These are phyloP conservation scores for Parauchenoglanis ngamensis DNA, from an alignment of 2,797 vertebrate genomes.

Conservation along the genomic window DNA sequence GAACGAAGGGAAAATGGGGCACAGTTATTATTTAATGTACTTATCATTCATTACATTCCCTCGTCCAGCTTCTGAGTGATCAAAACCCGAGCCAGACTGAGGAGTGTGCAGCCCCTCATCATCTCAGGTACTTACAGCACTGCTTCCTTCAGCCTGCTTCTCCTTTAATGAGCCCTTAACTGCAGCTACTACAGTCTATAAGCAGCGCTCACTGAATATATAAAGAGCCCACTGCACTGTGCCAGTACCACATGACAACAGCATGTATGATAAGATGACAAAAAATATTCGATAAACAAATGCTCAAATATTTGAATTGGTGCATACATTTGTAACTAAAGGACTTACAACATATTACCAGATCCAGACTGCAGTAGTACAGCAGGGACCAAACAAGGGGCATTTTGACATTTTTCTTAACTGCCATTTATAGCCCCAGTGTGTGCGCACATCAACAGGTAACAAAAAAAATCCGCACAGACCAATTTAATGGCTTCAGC, in stretches of 20 bases:
- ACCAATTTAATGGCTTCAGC: background rate
- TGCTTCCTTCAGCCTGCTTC: constrained; percentile 19
- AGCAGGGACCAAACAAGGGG: background rate
- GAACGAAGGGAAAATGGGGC: constrained; percentile 5
- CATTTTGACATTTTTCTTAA: background rate
- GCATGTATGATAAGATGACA: background rate
- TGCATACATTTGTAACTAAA: background rate
- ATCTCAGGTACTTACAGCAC: background rate
- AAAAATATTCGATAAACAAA: background rate
- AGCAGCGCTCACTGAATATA: background rate
- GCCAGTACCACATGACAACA: background rate
- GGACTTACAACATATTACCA: background rate
- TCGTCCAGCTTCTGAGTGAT: constrained; percentile 45
- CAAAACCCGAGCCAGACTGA: constrained; percentile 36
- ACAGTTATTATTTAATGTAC: constrained; percentile 50
- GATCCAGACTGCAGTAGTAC: background rate
- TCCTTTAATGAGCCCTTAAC: constrained; percentile 51
- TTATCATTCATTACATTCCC: constrained; percentile 54
- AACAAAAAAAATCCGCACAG: background rate
- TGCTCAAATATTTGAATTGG: background rate
- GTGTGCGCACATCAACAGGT: background rate
- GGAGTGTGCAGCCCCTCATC: constrained; percentile 22
- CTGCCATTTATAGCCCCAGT: background rate
- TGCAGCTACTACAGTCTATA: background rate
- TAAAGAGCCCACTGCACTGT: background rate